phyloP scores from a whole-genome alignment of 2,113 vertebrate genomes.

The Zosterops hypoxanthus region DNA sequence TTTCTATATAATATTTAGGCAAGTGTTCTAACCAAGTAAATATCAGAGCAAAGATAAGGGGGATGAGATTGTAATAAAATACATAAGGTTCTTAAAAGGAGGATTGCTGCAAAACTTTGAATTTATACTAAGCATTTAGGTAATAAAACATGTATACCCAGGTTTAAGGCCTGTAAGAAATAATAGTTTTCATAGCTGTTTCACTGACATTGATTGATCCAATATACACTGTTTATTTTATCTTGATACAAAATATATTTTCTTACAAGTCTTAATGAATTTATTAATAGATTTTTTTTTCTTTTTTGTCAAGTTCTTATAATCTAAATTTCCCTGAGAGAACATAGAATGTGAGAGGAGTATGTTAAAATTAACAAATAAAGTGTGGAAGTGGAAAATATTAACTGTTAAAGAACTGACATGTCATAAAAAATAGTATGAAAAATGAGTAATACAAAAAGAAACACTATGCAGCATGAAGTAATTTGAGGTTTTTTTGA shows the following conservation, averaged over 20 bases:
- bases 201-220: not conserved
- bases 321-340: not conserved
- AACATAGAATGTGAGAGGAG: not conserved
- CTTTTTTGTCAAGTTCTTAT: not conserved
- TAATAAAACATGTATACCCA: not conserved
- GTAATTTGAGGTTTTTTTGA: not conserved
- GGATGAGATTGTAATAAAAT: not conserved
- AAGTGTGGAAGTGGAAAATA: not conserved
- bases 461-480: not conserved
- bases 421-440: not conserved
- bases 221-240: not conserved
- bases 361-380: not conserved
- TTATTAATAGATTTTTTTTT: not conserved
- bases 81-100: not conserved
- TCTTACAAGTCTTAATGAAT: not conserved
- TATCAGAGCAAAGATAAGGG: not conserved
- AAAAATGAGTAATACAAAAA: constrained; percentile 13
- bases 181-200: not conserved
- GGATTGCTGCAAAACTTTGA: not conserved
- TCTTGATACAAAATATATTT: not conserved
- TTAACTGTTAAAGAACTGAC: not conserved
- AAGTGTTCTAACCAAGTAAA: not conserved
- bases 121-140: not conserved
- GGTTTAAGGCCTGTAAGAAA: not conserved
- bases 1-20: not conserved